phyloP scores from a whole-genome alignment of 1,140 invertebrate genomes.

The Brevipalpus yothersi region DNA sequence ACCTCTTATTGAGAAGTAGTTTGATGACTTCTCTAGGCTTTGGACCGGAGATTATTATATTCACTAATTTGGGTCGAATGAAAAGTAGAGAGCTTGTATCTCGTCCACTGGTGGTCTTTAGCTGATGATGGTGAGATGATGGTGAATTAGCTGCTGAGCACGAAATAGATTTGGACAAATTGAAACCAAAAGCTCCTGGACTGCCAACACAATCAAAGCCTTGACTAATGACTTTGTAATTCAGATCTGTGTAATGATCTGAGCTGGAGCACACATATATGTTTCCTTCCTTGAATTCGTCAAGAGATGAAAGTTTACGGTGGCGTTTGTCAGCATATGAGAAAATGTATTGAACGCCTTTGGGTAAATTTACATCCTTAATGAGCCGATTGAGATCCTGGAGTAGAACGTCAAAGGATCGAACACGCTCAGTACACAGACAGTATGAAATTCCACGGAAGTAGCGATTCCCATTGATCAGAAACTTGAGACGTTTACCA shows the following conservation, averaged over 20 bases:
- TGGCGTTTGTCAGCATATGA: not conserved
- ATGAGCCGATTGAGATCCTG: constrained; percentile 64
- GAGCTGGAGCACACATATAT: constrained; percentile 75
- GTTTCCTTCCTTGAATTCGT: constrained; percentile 64
- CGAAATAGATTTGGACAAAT: not conserved
- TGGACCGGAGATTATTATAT: constrained; percentile 56
- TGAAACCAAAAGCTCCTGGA: not conserved
- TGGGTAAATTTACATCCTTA: constrained; percentile 44
- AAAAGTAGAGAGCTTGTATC: constrained; percentile 4
- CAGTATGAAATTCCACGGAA: constrained; percentile 74
- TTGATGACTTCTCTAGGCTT: constrained; percentile 73
- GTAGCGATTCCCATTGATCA: constrained; percentile 82
- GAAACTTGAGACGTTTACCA: constrained; percentile 39
- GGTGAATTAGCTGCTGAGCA: not conserved
- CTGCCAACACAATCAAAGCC: not conserved
- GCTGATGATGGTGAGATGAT: not conserved
- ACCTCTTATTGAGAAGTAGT: constrained; percentile 73
- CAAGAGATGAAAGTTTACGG: constrained; percentile 26
- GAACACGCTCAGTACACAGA: constrained; percentile 49
- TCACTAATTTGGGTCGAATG: constrained; percentile 70
- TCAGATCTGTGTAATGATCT: constrained; percentile 44
- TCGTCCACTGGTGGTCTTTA: not conserved
- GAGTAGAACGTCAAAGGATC: constrained; percentile 73
- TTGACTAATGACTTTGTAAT: not conserved
- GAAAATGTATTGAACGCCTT: not conserved